Conservation (phyloP, 2,113 vertebrate genomes). For the Callospermophilus lateralis region DNA sequence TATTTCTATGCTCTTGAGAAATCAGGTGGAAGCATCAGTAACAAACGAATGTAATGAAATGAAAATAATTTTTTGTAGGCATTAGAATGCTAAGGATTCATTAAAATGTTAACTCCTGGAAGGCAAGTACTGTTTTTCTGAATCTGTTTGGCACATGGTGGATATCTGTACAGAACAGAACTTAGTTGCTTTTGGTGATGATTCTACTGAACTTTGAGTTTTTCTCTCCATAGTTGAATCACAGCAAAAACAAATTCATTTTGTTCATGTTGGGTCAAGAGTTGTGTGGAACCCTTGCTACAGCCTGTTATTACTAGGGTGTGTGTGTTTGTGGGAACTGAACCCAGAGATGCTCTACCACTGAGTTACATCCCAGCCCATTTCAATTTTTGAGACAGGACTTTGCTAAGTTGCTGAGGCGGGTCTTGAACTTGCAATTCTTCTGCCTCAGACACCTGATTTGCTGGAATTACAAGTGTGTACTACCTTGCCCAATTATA, state of each 20-base stretch:
- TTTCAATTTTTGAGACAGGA: too few relatives aligned
- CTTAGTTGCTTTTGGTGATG: not conserved
- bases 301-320: not conserved
- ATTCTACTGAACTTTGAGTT: not conserved
- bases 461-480: too few relatives aligned
- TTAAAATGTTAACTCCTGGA: conserved; percentile 54
- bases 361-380: too few relatives aligned
- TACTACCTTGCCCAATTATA: not conserved
- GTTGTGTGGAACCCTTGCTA: not conserved
- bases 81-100: conserved; percentile 19
- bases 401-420: too few relatives aligned
- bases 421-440: too few relatives aligned
- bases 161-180: not conserved
- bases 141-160: not conserved
- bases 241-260: conserved; percentile 1
- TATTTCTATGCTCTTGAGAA: conserved; percentile 67
- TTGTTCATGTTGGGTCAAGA: not conserved
- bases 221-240: not conserved
- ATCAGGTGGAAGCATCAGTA: conserved; percentile 68
- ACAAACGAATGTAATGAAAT: conserved; percentile 69
- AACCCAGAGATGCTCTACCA: too few relatives aligned
- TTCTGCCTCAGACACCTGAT: too few relatives aligned
- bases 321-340: too few relatives aligned
- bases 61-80: conserved; percentile 57
- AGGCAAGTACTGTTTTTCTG: not conserved